Evolutionary conservation across 2,888 invertebrate species (phyloP).

Genomic region (Luffia ferchaultella): DNA sequence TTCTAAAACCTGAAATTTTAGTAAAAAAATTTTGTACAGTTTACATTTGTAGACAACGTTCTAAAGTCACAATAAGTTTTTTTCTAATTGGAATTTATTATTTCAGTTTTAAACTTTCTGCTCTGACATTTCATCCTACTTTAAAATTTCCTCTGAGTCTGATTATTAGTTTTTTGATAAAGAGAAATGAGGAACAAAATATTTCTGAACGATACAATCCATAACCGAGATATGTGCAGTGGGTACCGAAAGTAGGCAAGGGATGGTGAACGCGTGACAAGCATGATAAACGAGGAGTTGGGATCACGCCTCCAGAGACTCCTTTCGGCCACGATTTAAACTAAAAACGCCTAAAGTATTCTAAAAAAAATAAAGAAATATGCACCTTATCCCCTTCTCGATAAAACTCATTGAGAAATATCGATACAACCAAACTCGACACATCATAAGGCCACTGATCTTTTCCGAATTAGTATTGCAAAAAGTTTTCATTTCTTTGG

Average conservation of each 20-base stretch:
- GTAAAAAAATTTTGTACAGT: too few relatives aligned
- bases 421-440: conserved; percentile 20
- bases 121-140: too few relatives aligned
- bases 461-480: conserved; percentile 48
- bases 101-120: too few relatives aligned
- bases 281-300: conserved; percentile 61
- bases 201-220: not conserved
- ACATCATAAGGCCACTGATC: conserved; percentile 41
- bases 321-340: conserved; percentile 35
- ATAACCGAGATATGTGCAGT: not conserved
- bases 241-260: conserved; percentile 29
- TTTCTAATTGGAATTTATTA: too few relatives aligned
- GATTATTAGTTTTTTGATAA: too few relatives aligned
- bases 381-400: conserved; percentile 19
- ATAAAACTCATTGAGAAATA: conserved; percentile 22
- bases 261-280: conserved; percentile 64
- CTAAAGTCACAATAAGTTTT: too few relatives aligned
- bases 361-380: conserved; percentile 20
- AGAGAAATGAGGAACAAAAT: too few relatives aligned
- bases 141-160: too few relatives aligned
- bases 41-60: too few relatives aligned
- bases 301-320: conserved; percentile 58
- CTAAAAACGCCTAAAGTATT: conserved; percentile 25
- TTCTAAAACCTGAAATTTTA: too few relatives aligned
- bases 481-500: conserved; percentile 27